Base-by-base conservation (phyloP, 2,888 invertebrate species). In the Orthosia gracilis region DNA sequence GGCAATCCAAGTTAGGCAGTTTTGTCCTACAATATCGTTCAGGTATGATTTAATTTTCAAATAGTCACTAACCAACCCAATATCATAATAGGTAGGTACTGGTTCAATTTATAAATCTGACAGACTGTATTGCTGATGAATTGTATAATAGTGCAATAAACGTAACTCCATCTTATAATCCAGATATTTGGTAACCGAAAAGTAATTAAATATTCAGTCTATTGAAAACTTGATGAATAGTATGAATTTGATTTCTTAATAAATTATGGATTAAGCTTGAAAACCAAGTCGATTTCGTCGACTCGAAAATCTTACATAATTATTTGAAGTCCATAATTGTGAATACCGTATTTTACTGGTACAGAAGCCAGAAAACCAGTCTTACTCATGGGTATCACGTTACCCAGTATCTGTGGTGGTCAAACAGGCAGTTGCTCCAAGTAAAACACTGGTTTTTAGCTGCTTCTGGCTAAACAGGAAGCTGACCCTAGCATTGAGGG, bases 261-360 rank as follows among this genome's bases (percentile, higher is more conserved):
- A 71, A 76, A 78, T 59, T 49, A 72, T 77, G 49, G 49, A 59
- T 64, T 64, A 40, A 54, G 54, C 72, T 61, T 65, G 63, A 31
- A 50, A 78, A 65, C 54, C 12, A 54, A 59, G 26, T 79, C n/a
- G 31, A 47, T 31, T 61, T 59, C 54, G 23, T 17, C 12, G 17
- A 40, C 26, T 58, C 17, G 18, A 13, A 47, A 52, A 50, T 45
- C 5, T 47, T 17, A 76, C 9, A 31, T 40, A 73, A n/a, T 71
- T 50, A 58, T 59, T n/a, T 13, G 12, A 40, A 40, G 13, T 64
- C 0, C 13, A 1, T 17, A 17, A 47, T 45, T 26, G 7, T 18
- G 12, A n/a, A n/a, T 69, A 50, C 62, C 26, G 40, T 40, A 9
- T 40, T 40, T 40, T 40, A 40, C 40, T 40, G 31, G 31, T 31